A percentile compares a stretch with the other conserved stretches of the same genome.
phyloP scores from a whole-genome alignment of 2,113 vertebrate species.

The Podarcis raffonei region DNA sequence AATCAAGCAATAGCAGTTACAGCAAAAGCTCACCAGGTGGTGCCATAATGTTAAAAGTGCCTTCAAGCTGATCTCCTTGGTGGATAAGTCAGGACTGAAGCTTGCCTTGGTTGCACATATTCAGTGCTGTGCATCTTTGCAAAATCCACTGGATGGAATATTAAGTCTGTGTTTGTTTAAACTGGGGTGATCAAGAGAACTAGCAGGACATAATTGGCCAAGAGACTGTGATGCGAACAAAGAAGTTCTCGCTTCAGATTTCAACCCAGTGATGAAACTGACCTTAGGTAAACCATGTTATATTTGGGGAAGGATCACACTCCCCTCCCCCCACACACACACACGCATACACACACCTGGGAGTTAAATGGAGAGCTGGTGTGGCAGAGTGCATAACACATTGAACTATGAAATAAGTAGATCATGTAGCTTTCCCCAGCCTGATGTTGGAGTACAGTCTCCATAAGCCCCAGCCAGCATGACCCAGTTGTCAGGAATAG shows the following conservation, averaged over 20 bases:
- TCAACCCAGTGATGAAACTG: too few relatives aligned
- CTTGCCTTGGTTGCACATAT: background rate
- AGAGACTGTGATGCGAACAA: background rate
- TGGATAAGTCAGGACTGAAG: background rate
- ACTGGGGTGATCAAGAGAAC: background rate
- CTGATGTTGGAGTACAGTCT: background rate
- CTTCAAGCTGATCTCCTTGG: background rate
- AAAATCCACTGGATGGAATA: background rate
- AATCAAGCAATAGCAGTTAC: conserved; percentile 40
- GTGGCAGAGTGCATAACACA: background rate
- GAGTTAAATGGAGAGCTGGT: background rate
- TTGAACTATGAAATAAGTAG: background rate
- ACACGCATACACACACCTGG: background rate
- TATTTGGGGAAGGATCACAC: background rate
- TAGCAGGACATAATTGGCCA: background rate
- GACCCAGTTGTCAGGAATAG: background rate
- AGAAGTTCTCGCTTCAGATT: background rate
- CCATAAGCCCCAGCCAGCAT: background rate
- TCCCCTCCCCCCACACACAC: background rate
- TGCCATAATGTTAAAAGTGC: conserved; percentile 38
- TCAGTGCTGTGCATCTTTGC: background rate
- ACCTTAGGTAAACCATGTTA: background rate
- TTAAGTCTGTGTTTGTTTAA: background rate
- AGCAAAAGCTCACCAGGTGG: conserved; percentile 58
- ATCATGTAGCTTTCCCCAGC: background rate